Conservation (phyloP, 2,888 invertebrate genomes). For the Parnassius apollo region DNA sequence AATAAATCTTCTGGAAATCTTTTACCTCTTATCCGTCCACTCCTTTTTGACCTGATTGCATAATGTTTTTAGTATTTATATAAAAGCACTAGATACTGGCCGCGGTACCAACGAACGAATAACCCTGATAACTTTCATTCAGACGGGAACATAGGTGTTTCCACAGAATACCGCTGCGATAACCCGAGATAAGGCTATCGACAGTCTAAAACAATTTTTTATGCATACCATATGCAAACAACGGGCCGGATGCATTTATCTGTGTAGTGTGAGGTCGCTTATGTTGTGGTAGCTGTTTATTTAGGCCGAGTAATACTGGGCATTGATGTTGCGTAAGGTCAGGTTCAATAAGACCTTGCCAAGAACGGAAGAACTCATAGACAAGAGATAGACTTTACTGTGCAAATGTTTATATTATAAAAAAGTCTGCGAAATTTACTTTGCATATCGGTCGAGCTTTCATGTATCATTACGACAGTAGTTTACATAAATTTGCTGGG, state of each 20-base stretch:
- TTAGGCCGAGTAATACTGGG: slow-evolving; percentile 49
- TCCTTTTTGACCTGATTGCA: slow-evolving; percentile 9
- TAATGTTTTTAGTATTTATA: slow-evolving; percentile 13
- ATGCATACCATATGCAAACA: slow-evolving; percentile 43
- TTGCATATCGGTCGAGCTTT: neutral
- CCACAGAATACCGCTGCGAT: slow-evolving; percentile 31
- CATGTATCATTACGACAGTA: slow-evolving; percentile 3
- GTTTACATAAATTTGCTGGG: slow-evolving; percentile 4
- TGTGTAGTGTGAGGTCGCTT: slow-evolving; percentile 42
- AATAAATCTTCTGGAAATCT: too few relatives aligned
- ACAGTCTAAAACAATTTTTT: slow-evolving; percentile 38
- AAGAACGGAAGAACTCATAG: slow-evolving; percentile 18
- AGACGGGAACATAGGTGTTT: slow-evolving; percentile 35
- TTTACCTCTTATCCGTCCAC: neutral
- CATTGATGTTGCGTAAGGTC: slow-evolving; percentile 65
- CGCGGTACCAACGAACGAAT: slow-evolving; percentile 29
- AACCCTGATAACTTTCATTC: slow-evolving; percentile 40
- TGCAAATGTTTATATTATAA: neutral
- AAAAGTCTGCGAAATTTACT: too few relatives aligned
- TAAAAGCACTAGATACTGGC: slow-evolving; percentile 15
- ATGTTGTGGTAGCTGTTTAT: slow-evolving; percentile 47
- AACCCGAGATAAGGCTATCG: slow-evolving; percentile 52
- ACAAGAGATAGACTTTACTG: neutral
- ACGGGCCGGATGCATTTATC: slow-evolving; percentile 70
- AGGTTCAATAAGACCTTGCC: slow-evolving; percentile 44